These are phyloP conservation scores for Sepiola atlantica DNA, from an alignment of 2,888 invertebrate genomes.

Conservation along the genomic window DNA sequence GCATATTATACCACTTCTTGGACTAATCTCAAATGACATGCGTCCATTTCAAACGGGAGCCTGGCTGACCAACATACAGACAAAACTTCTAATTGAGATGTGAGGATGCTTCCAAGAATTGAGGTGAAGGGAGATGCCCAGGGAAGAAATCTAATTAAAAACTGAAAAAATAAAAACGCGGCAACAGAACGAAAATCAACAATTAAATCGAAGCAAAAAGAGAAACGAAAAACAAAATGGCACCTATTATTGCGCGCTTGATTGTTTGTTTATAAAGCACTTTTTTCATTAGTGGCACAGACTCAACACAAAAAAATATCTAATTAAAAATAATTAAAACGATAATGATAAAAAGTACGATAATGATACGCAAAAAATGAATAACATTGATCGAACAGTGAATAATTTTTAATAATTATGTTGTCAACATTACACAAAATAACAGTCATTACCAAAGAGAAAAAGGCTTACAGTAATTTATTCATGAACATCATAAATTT, in stretches of 20 bases:
- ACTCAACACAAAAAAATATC: not conserved
- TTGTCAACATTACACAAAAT: not conserved
- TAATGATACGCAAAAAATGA: not conserved
- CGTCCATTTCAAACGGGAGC: no score
- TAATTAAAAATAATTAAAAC: slow-evolving; percentile 32
- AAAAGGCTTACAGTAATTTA: no score
- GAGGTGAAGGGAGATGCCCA: not conserved
- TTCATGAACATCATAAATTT: no score
- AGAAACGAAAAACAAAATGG: not conserved
- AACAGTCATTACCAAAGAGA: no score
- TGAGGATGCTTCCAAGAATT: no score
- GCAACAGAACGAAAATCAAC: slow-evolving; percentile 16
- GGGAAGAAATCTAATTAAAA: not conserved
- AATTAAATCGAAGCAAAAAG: not conserved
- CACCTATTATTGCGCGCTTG: not conserved
- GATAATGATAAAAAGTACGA: not conserved
- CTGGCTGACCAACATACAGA: no score
- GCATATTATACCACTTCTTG: no score
- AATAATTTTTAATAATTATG: not conserved
- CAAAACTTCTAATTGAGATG: no score
- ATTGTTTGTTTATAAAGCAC: slow-evolving; percentile 20
- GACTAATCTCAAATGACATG: no score
- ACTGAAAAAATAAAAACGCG: slow-evolving; percentile 16
- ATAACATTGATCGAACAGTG: not conserved
- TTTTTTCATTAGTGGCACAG: slow-evolving; percentile 21